phyloP scores from a whole-genome alignment of 2,113 vertebrate species.

The Pelusios castaneus region DNA sequence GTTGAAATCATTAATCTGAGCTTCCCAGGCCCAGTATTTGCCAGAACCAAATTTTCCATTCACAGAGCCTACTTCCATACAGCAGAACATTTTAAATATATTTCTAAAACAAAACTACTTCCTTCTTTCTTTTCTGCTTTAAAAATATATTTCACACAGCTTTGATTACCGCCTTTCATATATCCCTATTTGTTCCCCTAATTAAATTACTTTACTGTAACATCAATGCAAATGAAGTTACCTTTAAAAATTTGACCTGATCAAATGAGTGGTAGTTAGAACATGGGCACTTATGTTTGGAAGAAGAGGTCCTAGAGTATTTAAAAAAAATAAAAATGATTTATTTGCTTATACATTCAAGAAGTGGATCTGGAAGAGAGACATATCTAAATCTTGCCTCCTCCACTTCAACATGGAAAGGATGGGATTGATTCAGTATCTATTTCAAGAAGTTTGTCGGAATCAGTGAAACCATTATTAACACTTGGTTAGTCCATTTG shows the following conservation, averaged over 20 bases:
- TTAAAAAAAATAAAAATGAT: background rate
- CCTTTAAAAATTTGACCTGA: background rate
- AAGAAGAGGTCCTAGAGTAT: background rate
- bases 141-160: background rate
- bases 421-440: background rate
- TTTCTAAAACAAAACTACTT: background rate
- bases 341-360: background rate
- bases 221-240: background rate
- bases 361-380: background rate
- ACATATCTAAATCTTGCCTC: background rate
- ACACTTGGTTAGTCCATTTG: background rate
- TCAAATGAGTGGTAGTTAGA: background rate
- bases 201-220: background rate
- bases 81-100: background rate
- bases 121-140: background rate
- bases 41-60: conserved; percentile 42
- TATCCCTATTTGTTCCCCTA: background rate
- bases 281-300: background rate
- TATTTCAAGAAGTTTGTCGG: background rate
- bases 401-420: background rate
- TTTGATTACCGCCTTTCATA: background rate
- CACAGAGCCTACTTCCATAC: background rate
- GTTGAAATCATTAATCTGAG: conserved; percentile 61
- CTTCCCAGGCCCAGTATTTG: conserved; percentile 40
- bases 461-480: background rate